These are phyloP conservation scores for Aurelia sp. DNA, from an alignment of 30 jellyfish, hydroid and myxozoan genomes.

Conservation along the genomic window DNA sequence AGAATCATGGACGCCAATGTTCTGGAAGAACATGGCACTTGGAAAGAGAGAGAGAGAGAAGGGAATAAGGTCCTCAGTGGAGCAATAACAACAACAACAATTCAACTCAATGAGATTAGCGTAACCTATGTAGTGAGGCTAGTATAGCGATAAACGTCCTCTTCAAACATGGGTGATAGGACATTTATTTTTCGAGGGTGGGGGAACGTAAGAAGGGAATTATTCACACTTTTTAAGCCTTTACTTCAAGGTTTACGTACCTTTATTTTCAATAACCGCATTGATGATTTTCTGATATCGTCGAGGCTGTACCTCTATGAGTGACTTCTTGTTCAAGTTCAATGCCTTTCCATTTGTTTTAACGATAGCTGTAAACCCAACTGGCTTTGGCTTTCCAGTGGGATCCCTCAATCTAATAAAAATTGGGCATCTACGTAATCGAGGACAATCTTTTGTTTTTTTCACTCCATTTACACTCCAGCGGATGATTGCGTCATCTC, in stretches of 20 bases:
- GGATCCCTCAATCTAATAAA: background rate
- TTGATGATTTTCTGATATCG: constrained; percentile 10
- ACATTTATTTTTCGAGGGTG: no score
- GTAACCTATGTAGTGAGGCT: no score
- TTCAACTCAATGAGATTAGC: no score
- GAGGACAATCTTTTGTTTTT: background rate
- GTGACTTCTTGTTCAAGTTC: background rate
- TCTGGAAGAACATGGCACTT: no score
- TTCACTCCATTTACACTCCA: constrained; percentile 6
- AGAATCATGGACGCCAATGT: no score
- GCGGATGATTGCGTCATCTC: constrained; percentile 6
- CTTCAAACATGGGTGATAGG: no score
- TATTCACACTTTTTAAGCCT: no score
- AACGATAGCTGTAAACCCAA: constrained; percentile 20
- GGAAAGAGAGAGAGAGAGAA: no score
- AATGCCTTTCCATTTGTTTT: constrained; percentile 10
- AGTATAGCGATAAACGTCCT: no score
- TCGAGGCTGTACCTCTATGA: constrained; percentile 4
- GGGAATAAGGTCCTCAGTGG: no score
- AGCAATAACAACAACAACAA: no score
- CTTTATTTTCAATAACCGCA: constrained; percentile 6
- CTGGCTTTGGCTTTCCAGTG: background rate
- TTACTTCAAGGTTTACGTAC: background rate
- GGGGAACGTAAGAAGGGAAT: no score
- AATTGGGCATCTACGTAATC: constrained; percentile 1